phyloP scores from a whole-genome alignment of 92 coral and sea anemone species.

The Muricea muricata region DNA sequence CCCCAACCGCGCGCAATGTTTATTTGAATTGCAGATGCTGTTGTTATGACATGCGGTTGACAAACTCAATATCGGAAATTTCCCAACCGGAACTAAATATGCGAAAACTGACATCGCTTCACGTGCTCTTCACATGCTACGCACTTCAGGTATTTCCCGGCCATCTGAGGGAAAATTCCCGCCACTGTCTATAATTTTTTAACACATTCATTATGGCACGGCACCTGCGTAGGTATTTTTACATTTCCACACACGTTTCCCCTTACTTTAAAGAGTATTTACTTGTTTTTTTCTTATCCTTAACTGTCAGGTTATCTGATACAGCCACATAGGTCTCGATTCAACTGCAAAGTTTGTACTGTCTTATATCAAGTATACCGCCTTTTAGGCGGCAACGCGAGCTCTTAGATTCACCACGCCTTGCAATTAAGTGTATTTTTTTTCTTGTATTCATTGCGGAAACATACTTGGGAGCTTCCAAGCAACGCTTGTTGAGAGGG shows the following conservation, averaged over 20 bases:
- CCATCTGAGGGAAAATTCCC: not conserved
- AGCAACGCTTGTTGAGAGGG: no score
- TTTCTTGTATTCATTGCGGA: no score
- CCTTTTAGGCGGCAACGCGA: no score
- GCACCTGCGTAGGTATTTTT: not conserved
- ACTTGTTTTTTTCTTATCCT: not conserved
- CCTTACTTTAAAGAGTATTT: not conserved
- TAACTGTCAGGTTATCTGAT: not conserved
- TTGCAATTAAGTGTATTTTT: no score
- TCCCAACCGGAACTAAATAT: not conserved
- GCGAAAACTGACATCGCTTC: not conserved
- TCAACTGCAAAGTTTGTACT: no score
- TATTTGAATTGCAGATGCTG: not conserved
- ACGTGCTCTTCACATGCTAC: conserved; percentile 15
- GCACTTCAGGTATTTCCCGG: not conserved
- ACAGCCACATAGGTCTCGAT: no score
- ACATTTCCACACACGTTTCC: no score
- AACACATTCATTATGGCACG: not conserved
- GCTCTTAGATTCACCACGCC: no score
- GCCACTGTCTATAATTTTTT: not conserved
- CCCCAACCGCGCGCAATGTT: not conserved
- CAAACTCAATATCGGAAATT: not conserved
- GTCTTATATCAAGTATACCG: no score
- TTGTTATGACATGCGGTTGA: not conserved
- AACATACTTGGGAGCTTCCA: no score